Evolutionary conservation across 2,113 vertebrate species (phyloP).

Genomic region (Sciurus niger): DNA sequence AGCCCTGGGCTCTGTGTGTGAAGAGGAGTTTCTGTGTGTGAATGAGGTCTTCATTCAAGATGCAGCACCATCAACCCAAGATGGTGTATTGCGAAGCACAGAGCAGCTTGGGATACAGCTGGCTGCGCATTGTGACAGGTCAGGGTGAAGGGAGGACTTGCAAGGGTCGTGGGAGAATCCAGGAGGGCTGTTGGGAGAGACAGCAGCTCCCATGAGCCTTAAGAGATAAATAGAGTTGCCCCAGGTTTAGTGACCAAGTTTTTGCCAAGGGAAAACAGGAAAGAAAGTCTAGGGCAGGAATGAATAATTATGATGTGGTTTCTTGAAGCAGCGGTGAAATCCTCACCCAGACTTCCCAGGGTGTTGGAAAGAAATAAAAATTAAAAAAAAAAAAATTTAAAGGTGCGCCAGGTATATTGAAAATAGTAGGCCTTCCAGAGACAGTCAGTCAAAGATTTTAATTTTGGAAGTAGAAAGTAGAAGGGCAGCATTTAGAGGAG

Average conservation of each 20-base stretch:
- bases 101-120: neutral
- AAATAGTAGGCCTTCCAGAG: neutral
- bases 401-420: neutral
- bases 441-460: neutral
- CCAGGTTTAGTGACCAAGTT: neutral
- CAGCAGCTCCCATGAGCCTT: neutral
- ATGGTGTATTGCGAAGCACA: rapidly evolving
- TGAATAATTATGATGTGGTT: neutral
- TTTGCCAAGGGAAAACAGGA: neutral
- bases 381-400: neutral
- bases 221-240: neutral
- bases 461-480: neutral
- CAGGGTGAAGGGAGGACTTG: neutral
- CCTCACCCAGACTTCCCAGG: neutral
- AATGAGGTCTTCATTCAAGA: neutral
- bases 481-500: neutral
- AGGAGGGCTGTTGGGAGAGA: neutral
- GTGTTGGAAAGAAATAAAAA: neutral
- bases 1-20: neutral
- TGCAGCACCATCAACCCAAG: neutral
- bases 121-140: no score
- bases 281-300: neutral
- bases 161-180: neutral
- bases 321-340: neutral
- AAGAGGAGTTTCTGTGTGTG: neutral